phyloP scores from a whole-genome alignment of 2,797 vertebrate genomes.

The Discoglossus pictus region DNA sequence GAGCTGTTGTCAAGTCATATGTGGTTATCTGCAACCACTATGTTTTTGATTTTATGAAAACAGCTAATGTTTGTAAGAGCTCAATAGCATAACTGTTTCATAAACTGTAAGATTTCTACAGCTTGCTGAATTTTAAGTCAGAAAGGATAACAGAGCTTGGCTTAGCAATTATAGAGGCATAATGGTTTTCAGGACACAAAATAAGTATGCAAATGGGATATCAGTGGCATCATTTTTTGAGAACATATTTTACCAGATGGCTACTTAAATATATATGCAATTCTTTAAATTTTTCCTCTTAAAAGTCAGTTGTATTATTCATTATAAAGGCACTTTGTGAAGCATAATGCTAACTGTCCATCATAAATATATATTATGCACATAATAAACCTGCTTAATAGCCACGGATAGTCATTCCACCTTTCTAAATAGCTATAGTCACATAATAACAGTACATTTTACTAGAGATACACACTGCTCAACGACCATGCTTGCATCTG shows the following conservation, averaged over 20 bases:
- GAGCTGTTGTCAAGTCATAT: no score
- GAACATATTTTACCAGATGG: slow-evolving; percentile 43
- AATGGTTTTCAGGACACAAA: not conserved
- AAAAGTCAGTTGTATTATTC: slow-evolving; percentile 35
- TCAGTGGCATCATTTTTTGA: not conserved
- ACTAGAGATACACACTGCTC: slow-evolving; percentile 26
- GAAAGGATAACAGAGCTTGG: not conserved
- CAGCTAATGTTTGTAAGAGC: no score
- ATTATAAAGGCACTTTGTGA: slow-evolving; percentile 38
- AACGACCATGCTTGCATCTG: slow-evolving; percentile 40
- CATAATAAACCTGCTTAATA: slow-evolving; percentile 47
- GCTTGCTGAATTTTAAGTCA: not conserved
- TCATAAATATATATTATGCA: slow-evolving; percentile 46
- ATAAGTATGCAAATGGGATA: slow-evolving; percentile 1
- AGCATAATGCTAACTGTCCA: slow-evolving; percentile 20
- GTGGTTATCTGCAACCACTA: no score
- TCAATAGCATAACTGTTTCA: no score
- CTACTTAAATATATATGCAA: slow-evolving; percentile 35
- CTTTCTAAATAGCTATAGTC: slow-evolving; percentile 33
- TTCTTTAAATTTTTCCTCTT: slow-evolving; percentile 34
- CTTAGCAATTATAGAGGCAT: not conserved
- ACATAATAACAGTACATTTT: slow-evolving; percentile 28
- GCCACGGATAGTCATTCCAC: slow-evolving; percentile 34
- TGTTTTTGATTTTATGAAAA: no score
- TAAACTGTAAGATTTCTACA: no score